A percentile compares a stretch with the other conserved stretches of the same genome.
Evolutionary conservation across 2,113 vertebrate genomes (phyloP).

Genomic region (Spea bombifrons): DNA sequence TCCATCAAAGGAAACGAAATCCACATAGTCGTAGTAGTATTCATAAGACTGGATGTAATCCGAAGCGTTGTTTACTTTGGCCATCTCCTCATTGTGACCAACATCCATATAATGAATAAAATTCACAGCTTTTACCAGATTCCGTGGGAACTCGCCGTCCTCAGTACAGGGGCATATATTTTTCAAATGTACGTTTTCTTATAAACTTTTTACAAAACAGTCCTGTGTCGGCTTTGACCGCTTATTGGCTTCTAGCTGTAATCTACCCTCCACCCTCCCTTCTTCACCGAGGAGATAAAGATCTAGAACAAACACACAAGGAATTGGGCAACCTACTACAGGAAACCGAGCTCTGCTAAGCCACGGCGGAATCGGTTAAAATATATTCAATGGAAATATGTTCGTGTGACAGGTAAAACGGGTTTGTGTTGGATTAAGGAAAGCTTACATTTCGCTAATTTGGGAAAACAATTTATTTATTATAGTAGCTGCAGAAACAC

Average conservation of each 20-base stretch:
- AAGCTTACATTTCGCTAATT: too few species aligned
- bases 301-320: constrained; percentile 1
- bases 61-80: constrained; percentile 60
- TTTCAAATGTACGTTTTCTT: not conserved
- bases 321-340: constrained; percentile 14
- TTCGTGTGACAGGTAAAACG: too few species aligned
- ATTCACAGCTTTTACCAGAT: not conserved
- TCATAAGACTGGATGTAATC: constrained; percentile 67
- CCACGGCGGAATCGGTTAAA: not conserved
- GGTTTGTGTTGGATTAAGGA: not conserved
- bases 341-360: constrained; percentile 4
- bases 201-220: not conserved
- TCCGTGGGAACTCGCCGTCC: not conserved
- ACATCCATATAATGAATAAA: not conserved
- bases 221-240: not conserved
- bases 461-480: too few species aligned
- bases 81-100: constrained; percentile 51
- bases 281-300: not conserved
- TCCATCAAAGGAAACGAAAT: constrained; percentile 79
- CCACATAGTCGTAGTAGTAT: constrained; percentile 85
- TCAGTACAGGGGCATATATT: not conserved
- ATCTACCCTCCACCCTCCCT: not conserved
- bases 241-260: not conserved
- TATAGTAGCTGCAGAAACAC: too few species aligned
- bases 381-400: not conserved